A percentile compares a stretch with the other conserved stretches of the same genome.
phyloP scores from a whole-genome alignment of 1,140 invertebrate genomes.

The Leptonema lineaticorne region DNA sequence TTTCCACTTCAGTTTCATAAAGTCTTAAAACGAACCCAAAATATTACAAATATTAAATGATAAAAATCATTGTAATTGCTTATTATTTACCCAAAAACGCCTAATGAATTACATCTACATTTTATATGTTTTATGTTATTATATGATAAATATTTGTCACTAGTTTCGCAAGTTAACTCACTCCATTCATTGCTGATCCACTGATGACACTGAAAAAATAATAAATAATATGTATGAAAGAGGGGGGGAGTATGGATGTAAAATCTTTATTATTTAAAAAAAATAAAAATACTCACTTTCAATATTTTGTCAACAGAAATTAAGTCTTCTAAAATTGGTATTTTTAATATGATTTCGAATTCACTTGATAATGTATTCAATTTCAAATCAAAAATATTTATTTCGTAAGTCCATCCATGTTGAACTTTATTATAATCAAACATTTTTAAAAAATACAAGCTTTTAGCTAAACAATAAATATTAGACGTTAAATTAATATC shows the following conservation, averaged over 20 bases:
- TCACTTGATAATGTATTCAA: constrained; percentile 4
- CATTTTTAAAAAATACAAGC: constrained; percentile 24
- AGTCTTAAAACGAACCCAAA: background rate
- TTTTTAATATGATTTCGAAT: constrained; percentile 25
- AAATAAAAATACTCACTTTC: constrained; percentile 16
- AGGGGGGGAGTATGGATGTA: too few species aligned
- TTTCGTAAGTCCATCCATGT: constrained; percentile 28
- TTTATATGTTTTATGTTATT: constrained; percentile 25
- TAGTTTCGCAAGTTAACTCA: constrained; percentile 24
- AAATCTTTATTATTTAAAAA: background rate
- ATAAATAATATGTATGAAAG: constrained; percentile 3
- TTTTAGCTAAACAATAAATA: constrained; percentile 27
- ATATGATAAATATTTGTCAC: constrained; percentile 20
- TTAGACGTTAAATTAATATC: constrained; percentile 2
- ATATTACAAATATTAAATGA: too few species aligned
- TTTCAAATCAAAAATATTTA: constrained; percentile 11
- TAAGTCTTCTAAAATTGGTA: constrained; percentile 18
- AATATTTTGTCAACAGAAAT: constrained; percentile 14
- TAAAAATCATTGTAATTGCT: background rate
- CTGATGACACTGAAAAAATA: constrained; percentile 30
- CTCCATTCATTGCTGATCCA: constrained; percentile 32
- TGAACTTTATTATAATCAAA: constrained; percentile 21
- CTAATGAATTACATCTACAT: constrained; percentile 34
- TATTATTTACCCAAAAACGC: constrained; percentile 32
- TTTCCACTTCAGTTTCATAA: too few species aligned